These are phyloP conservation scores for Pseudoatta argentina DNA, from an alignment of 1,140 invertebrate species.

Conservation along the genomic window DNA sequence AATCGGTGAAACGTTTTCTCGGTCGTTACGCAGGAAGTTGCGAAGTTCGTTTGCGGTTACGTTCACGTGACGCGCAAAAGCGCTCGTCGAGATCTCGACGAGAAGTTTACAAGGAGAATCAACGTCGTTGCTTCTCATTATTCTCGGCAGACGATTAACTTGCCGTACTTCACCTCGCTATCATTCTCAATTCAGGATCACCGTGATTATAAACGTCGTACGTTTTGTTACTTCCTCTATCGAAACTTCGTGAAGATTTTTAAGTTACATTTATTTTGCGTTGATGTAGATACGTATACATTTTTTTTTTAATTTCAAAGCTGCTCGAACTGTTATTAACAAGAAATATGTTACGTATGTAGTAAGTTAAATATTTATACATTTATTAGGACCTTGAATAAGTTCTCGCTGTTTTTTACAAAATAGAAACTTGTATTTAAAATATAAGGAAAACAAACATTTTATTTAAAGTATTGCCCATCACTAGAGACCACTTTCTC, in stretches of 20 bases:
- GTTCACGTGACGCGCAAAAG: conserved; percentile 41
- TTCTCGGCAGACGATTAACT: conserved; percentile 45
- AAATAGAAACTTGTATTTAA: too few relatives aligned
- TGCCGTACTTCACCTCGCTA: conserved; percentile 2
- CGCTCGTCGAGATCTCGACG: background rate
- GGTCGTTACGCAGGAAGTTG: conserved; percentile 38
- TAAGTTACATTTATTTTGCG: background rate
- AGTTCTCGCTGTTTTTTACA: too few relatives aligned
- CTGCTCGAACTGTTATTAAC: background rate
- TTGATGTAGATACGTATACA: background rate
- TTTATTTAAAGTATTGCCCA: too few relatives aligned
- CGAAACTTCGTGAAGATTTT: background rate
- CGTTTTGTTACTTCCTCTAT: background rate
- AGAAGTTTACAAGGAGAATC: conserved; percentile 35
- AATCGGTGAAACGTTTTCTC: conserved; percentile 41
- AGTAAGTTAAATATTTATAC: background rate
- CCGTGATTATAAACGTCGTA: conserved; percentile 17
- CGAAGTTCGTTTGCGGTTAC: conserved; percentile 51
- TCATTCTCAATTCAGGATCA: conserved; percentile 6
- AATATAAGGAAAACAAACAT: too few relatives aligned
- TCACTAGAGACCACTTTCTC: too few relatives aligned
- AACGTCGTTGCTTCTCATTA: conserved; percentile 35
- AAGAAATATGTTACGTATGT: background rate
- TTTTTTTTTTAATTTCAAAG: background rate
- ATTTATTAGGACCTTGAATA: too few relatives aligned